phyloP scores from a whole-genome alignment of 2,888 invertebrate species.

The Smittia sp. region DNA sequence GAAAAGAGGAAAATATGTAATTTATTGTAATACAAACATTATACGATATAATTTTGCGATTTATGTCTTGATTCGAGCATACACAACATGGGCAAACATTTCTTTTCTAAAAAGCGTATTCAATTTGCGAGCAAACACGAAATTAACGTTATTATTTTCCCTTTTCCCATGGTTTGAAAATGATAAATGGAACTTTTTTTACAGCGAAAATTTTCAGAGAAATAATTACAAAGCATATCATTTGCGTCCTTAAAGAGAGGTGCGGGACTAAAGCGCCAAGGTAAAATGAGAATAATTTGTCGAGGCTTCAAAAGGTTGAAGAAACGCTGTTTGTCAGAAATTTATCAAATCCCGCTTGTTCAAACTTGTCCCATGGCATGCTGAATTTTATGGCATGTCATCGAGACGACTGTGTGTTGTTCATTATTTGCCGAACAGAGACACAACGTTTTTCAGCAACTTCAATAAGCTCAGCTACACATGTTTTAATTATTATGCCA shows the following conservation, averaged over 20 bases:
- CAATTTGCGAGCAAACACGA: slow-evolving; percentile 37
- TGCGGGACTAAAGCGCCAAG: too few species aligned
- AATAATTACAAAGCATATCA: too few species aligned
- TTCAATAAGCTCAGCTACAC: slow-evolving; percentile 12
- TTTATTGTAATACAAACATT: slow-evolving; percentile 35
- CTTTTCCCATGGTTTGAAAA: not conserved
- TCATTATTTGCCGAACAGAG: slow-evolving; percentile 7
- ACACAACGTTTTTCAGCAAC: not conserved
- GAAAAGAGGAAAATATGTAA: slow-evolving; percentile 5
- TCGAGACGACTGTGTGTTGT: not conserved
- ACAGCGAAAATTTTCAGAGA: too few species aligned
- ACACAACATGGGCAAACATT: slow-evolving; percentile 16
- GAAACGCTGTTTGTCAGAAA: too few species aligned
- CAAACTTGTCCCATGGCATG: too few species aligned
- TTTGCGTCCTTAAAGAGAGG: too few species aligned
- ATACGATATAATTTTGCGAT: slow-evolving; percentile 35
- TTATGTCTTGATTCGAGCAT: slow-evolving; percentile 39
- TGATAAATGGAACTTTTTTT: slow-evolving; percentile 24
- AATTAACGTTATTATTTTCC: slow-evolving; percentile 35
- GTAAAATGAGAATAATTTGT: too few species aligned
- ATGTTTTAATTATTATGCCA: slow-evolving; percentile 35
- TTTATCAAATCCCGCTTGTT: too few species aligned
- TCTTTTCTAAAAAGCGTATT: slow-evolving; percentile 30
- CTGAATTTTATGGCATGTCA: not conserved
- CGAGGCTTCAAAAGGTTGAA: too few species aligned